A percentile compares a stretch with the other conserved stretches of the same genome.
Evolutionary conservation across 2,113 vertebrate species (phyloP).

Genomic region (Nothocercus nigrocapillus): DNA sequence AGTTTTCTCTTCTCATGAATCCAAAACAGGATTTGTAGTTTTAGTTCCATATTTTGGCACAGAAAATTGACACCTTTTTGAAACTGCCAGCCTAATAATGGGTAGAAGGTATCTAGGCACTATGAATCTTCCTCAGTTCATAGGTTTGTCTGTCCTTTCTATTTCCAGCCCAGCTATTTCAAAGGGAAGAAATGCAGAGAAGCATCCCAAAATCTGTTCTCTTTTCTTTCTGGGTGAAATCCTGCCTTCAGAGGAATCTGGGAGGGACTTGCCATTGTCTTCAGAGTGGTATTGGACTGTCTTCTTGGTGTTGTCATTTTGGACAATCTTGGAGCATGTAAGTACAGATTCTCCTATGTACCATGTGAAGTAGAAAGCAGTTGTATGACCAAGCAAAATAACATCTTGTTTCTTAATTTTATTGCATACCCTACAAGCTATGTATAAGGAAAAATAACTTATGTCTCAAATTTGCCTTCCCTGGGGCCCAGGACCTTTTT

Average conservation of each 20-base stretch:
- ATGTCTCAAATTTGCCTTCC: neutral
- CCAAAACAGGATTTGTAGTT: constrained; percentile 45
- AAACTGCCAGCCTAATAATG: constrained; percentile 43
- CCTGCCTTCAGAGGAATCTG: neutral
- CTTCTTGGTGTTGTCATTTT: neutral
- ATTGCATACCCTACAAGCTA: neutral
- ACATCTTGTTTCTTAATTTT: neutral
- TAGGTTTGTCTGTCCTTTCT: constrained; percentile 15
- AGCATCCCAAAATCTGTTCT: neutral
- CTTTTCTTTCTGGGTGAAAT: neutral
- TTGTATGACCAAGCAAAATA: neutral
- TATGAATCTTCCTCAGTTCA: constrained; percentile 25
- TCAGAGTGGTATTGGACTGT: neutral
- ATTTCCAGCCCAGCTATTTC: neutral
- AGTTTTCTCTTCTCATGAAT: constrained; percentile 60
- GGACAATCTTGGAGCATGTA: neutral
- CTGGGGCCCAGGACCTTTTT: neutral
- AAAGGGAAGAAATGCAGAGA: neutral
- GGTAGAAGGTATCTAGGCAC: neutral
- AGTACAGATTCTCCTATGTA: neutral
- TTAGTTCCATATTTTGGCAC: constrained; percentile 22
- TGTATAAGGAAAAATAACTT: neutral
- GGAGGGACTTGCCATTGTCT: neutral
- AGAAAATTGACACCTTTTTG: constrained; percentile 50
- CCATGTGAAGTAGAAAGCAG: neutral